Evolutionary conservation across 2,113 vertebrate species (phyloP), one percentile per base, ranked within the genome.

Genomic region (Anas platyrhynchos): DNA sequence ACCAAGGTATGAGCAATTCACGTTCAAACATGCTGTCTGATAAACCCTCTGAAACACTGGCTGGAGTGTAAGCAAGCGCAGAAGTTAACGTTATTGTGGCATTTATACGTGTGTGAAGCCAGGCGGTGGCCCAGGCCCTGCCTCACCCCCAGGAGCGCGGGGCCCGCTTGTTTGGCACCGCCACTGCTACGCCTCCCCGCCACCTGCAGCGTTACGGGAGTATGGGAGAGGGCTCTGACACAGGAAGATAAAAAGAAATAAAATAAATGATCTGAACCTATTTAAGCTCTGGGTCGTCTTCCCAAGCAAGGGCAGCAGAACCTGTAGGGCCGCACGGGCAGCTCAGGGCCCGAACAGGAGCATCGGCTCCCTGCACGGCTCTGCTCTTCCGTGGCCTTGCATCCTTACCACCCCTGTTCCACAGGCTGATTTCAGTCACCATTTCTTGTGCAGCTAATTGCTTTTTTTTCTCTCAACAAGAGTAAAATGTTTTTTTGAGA

Each of bases 251-350:
- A 34, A 82, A 77, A 62, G 2, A 59, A 59, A 22, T 11, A 22
- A 34, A 9, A 34, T 11, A 22, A 34, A 9, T 13, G 38, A 15
- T 21, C 31, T 62, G 36, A 23, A 78, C 17, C 32, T n/a, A 29
- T 68, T 44, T 52, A 25, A 73, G 43, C 61, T 55, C 16, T 31
- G 59, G n/a, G 17, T 20, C 4, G 11, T 55, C 52, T 25, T 74
- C 26, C 43, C 43, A 63, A 78, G 66, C 9, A 41, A 43, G 4
- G 14, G 16, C 61, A 62, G 10, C 32, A 23, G 38, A 62, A 50
- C 16, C 48, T 1, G 5, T 16, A 15, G 54, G 65, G 31, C 17
- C 5, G 20, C 4, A 3, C 0, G 4, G 55, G 31, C 23, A 58
- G 23, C 20, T 50, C 67, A 44, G 50, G 6, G 2, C 7, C 43